Conservation (phyloP, 2,888 invertebrate genomes). For the Pyrgus malvae region DNA sequence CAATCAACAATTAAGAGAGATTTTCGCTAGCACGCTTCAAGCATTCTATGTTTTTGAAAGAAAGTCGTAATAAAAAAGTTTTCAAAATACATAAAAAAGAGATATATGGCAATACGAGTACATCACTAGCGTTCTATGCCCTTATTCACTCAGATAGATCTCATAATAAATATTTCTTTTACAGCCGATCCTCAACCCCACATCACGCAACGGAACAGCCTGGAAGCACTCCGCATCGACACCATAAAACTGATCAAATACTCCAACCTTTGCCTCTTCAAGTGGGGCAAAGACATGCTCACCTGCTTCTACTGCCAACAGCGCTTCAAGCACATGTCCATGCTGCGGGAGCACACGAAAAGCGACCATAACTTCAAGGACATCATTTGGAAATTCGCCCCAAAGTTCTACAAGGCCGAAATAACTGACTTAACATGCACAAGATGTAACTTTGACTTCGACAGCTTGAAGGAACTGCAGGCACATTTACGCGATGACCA, state of each 20-base stretch:
- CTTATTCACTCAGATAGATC: no score
- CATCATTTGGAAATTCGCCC: constrained; percentile 39
- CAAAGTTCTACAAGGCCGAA: constrained; percentile 47
- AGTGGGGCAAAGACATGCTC: constrained; percentile 49
- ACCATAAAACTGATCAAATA: constrained; percentile 51
- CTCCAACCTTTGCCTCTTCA: constrained; percentile 50
- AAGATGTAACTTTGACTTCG: constrained; percentile 40
- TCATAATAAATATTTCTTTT: no score
- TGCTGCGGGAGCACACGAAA: constrained; percentile 35
- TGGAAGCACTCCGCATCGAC: constrained; percentile 38
- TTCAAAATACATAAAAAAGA: no score
- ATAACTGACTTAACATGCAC: constrained; percentile 51
- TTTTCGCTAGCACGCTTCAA: no score
- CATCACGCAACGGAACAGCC: no score
- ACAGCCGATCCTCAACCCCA: no score
- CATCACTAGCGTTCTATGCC: no score
- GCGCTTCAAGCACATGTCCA: constrained; percentile 42
- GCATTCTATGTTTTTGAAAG: no score
- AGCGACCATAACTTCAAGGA: constrained; percentile 39
- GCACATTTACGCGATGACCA: constrained; percentile 42
- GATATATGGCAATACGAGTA: no score
- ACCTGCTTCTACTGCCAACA: constrained; percentile 50
- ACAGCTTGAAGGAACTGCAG: constrained; percentile 39
- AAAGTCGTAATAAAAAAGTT: no score
- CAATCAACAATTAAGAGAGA: no score